A percentile compares a stretch with the other conserved stretches of the same genome.
Evolutionary conservation across 1,140 invertebrate species (phyloP).

Genomic region (Eurosta solidaginis): DNA sequence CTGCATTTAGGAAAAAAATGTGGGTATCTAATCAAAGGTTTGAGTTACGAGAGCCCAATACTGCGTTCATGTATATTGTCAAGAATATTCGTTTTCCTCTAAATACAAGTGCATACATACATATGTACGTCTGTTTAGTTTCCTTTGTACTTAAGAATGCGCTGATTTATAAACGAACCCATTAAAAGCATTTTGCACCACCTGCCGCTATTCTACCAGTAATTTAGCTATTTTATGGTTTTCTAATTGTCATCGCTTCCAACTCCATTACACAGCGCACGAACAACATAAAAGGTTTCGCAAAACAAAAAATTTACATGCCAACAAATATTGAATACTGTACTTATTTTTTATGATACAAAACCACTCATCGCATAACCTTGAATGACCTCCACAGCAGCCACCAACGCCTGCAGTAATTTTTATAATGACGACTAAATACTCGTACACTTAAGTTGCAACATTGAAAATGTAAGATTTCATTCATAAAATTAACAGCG

Average conservation of each 20-base stretch:
- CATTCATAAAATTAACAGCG: conserved; percentile 21
- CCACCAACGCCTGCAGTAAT: conserved; percentile 1
- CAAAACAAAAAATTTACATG: not conserved
- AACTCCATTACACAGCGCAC: too few species aligned
- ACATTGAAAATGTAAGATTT: not conserved
- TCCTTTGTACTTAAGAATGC: not conserved
- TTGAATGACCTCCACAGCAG: conserved; percentile 13
- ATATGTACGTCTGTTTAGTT: not conserved
- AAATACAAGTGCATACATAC: too few species aligned
- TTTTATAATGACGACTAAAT: not conserved
- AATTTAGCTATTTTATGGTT: not conserved
- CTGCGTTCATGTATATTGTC: too few species aligned
- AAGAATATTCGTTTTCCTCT: too few species aligned
- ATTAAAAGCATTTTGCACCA: not conserved
- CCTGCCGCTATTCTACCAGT: not conserved
- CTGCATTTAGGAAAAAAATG: too few species aligned
- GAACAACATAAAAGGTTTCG: not conserved
- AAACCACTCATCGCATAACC: not conserved
- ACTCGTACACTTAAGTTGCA: too few species aligned
- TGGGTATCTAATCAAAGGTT: too few species aligned
- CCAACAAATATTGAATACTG: not conserved
- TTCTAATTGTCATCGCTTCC: not conserved
- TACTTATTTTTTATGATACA: not conserved
- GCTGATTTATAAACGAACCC: not conserved
- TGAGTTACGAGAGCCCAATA: too few species aligned